phyloP scores from a whole-genome alignment of 2,113 vertebrate genomes.

The Amblyopsis rosae region DNA sequence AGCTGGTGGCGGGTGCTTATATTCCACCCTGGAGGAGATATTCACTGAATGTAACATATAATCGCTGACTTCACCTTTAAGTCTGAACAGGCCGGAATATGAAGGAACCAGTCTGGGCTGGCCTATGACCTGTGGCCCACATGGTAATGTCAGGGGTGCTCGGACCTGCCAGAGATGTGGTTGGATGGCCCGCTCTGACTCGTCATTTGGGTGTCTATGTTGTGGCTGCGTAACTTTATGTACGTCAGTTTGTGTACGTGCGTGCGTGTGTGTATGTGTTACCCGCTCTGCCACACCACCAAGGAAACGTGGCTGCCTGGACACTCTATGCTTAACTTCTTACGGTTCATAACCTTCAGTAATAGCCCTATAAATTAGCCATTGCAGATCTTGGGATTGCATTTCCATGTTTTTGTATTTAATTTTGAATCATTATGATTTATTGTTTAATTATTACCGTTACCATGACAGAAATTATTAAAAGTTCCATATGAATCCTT shows the following conservation, averaged over 20 bases:
- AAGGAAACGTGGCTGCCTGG: constrained; percentile 31
- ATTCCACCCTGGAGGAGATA: too few species aligned
- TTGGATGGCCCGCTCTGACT: constrained; percentile 49
- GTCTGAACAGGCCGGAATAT: neutral
- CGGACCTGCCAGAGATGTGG: constrained; percentile 30
- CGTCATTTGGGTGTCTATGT: constrained; percentile 71
- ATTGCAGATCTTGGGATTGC: constrained; percentile 5
- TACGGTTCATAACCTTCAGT: constrained; percentile 10
- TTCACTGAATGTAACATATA: too few species aligned
- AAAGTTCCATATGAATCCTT: constrained; percentile 18
- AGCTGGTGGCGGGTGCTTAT: too few species aligned
- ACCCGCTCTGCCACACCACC: constrained; percentile 50
- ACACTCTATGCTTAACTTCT: constrained; percentile 27
- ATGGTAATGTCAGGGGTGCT: constrained; percentile 34
- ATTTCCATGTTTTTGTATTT: constrained; percentile 11
- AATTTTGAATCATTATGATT: neutral
- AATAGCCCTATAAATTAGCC: constrained; percentile 16
- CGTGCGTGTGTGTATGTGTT: constrained; percentile 25
- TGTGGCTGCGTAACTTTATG: constrained; percentile 49
- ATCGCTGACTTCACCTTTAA: constrained; percentile 6
- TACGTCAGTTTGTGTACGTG: neutral
- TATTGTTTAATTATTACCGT: neutral
- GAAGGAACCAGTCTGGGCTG: constrained; percentile 9
- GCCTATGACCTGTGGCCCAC: constrained; percentile 31
- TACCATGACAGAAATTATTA: constrained; percentile 2